Evolutionary conservation across 2,797 vertebrate genomes (phyloP), one percentile per base, ranked within the genome.

Genomic region (Zenarchopterus dispar): DNA sequence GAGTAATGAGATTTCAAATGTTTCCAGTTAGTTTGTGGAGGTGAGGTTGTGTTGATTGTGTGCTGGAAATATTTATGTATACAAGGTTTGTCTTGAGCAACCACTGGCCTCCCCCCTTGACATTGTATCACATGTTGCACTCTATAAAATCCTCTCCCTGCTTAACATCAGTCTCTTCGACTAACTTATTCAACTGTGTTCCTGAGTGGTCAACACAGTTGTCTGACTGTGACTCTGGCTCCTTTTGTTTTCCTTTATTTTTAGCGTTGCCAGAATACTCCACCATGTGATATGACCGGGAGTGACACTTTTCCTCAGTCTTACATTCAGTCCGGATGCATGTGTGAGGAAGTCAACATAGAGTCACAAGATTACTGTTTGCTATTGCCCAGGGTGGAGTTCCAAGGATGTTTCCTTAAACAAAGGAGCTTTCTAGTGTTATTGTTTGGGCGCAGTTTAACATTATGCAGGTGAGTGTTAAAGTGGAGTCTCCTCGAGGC

Each of bases 311-410:
- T 74, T 65, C 67, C 60, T 63, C 65, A 46, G 69, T 66, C 47
- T 56, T 74, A 72, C 80, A 64, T 41, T 77, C 69, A 72, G 66
- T 86, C 83, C 81, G 77, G 83, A 88, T 87, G 75, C 73, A 69
- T 78, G 70, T 71, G 76, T 77, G 76, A 87, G 78, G 82, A 88
- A 86, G 83, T 87, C 54, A 41, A 77, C 75, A 52, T 66, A 67
- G 54, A 88, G 87, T 91, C 88, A 91, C 86, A 84, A 88, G 84
- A 88, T 85, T 66, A 82, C 50, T 88, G 84, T 91, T 90, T 91
- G 85, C 17, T n/a, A 66, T 81, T 23, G 69, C 82, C 71, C 79
- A 15, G 75, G 85, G 89, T 88, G 86, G 81, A 86, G 80, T 50
- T 44, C 63, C 60, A 59, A 65, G 70, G 75, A 78, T 79, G 57